Evolutionary conservation across 2,888 invertebrate genomes (phyloP), one percentile per base, ranked within the genome.

Genomic region (Muschampia staudingeri): DNA sequence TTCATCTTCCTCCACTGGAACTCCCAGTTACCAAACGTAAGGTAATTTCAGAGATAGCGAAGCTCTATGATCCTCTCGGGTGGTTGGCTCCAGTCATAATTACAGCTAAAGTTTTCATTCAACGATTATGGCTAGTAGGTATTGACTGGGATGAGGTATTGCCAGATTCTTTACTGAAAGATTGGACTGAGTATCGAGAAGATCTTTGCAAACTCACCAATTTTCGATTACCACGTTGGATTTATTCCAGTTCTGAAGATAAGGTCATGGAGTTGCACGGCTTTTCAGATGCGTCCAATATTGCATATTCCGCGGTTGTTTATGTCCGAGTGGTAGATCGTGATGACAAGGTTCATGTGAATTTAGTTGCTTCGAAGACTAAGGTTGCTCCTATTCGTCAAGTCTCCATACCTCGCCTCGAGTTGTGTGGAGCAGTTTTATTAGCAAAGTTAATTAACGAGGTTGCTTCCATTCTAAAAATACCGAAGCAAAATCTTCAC

Each of bases 1-100:
- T 91, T 0, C 82, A 85, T 11, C 69, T 90, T 0, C 85, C 88
- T 0, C 52, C 78, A 16, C 2, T 84, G 8, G 52, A 67, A 8
- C 19, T 56, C 44, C 84, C 88, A 76, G 80, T 88, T 76, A 91
- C 91, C 16, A 91, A 91, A 86, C 86, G 91, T 82, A 86, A 73
- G 52, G 83, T 92, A 19, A 83, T 90, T 14, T 90, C 91, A 2
- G 90, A 91, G 19, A 88, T 91, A 8, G 76, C 89, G 11, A 76
- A 85, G 0, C 69, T 91, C 2, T 92, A 87, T 76, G 90, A 91
- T 76, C 91, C 91, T 0, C 48, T 91, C 0, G 91, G 91, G 0
- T 92, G 91, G 91, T 56, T 89, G 0, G 88, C 90, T 0, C 90
- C 89, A 0, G 52, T 37, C 3, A 84, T 91, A 0, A 83, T 91